Evolutionary conservation across 2,113 vertebrate species (phyloP).

Genomic region (Plecturocebus donacophilus): DNA sequence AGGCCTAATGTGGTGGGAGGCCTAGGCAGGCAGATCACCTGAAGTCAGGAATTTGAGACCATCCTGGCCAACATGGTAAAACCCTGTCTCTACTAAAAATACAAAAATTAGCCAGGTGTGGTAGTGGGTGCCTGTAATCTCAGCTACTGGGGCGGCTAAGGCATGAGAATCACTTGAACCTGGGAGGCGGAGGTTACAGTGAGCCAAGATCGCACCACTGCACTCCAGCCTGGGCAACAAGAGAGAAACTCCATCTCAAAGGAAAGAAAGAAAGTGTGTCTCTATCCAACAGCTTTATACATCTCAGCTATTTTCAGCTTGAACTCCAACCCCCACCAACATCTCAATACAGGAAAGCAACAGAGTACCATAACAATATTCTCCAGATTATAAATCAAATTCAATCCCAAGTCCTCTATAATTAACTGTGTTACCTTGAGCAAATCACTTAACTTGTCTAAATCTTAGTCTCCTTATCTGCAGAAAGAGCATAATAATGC

Average conservation of each 20-base stretch:
- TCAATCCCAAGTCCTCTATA: not conserved
- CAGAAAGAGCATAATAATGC: not conserved
- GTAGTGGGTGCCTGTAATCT: no score
- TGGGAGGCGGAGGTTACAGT: no score
- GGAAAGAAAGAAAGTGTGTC: not conserved
- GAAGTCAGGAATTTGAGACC: no score
- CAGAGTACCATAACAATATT: not conserved
- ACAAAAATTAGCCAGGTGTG: no score
- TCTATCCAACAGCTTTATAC: not conserved
- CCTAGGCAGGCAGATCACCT: no score
- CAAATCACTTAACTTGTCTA: not conserved
- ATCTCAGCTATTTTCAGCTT: not conserved
- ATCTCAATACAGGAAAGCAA: not conserved
- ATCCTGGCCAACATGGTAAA: no score
- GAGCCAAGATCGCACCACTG: no score
- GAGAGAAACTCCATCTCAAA: no score
- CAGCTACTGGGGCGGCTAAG: no score
- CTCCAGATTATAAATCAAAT: not conserved
- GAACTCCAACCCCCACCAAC: not conserved
- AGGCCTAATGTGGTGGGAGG: rapidly evolving
- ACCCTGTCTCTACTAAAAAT: no score
- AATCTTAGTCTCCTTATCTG: not conserved
- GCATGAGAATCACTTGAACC: no score
- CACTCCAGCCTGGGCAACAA: no score
- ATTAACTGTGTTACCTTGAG: not conserved